phyloP scores from a whole-genome alignment of 2,113 vertebrate species.

The Cardinalis cardinalis region DNA sequence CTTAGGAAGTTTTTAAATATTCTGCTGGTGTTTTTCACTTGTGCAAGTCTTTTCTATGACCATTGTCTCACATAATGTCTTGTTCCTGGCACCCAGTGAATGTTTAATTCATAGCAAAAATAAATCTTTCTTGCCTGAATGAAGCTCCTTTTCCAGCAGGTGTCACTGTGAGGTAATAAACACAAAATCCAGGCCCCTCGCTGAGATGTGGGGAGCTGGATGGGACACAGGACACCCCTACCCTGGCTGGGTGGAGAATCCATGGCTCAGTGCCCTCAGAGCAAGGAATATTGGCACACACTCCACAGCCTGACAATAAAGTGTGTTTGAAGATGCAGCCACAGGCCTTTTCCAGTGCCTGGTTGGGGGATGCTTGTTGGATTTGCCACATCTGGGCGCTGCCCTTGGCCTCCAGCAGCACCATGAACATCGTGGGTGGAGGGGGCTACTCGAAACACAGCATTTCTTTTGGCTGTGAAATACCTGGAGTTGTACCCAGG shows the following conservation, averaged over 20 bases:
- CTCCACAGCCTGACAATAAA: background rate
- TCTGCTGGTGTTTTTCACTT: background rate
- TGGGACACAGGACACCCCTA: fast-evolving
- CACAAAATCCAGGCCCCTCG: background rate
- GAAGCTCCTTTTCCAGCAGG: background rate
- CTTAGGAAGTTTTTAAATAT: background rate
- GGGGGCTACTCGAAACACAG: fast-evolving
- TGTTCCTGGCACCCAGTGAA: background rate
- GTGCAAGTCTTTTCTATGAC: background rate
- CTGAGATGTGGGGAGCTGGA: fast-evolving
- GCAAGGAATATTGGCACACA: background rate
- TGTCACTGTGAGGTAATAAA: conserved; percentile 14
- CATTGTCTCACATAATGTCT: background rate
- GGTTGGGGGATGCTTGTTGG: too few species aligned
- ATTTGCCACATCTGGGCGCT: background rate
- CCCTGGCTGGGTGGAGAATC: fast-evolving
- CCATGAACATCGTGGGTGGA: background rate
- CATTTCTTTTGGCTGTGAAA: background rate
- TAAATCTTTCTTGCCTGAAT: background rate
- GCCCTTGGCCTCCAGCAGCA: background rate
- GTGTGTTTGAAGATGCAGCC: background rate
- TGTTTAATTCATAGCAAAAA: background rate
- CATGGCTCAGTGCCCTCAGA: fast-evolving
- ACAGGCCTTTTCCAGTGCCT: fast-evolving
- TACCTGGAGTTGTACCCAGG: fast-evolving